Evolutionary conservation across 2,797 vertebrate species (phyloP).

Genomic region (Nyctibius grandis): DNA sequence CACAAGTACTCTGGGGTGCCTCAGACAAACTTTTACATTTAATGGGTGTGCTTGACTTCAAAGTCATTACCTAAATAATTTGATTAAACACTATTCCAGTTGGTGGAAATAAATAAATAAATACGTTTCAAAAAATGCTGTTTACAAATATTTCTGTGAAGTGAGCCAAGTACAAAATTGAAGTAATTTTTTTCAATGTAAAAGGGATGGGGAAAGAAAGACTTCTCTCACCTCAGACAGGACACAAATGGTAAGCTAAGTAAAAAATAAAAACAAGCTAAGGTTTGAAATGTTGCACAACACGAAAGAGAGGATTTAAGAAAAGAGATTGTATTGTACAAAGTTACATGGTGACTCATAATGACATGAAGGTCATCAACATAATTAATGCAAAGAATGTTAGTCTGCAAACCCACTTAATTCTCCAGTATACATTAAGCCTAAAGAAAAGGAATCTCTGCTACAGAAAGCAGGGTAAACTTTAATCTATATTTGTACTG

Average conservation of each 20-base stretch:
- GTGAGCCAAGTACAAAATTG: neutral
- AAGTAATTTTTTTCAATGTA: neutral
- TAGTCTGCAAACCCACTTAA: neutral
- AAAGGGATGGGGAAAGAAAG: neutral
- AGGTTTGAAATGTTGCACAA: neutral
- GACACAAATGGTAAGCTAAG: neutral
- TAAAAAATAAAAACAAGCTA: neutral
- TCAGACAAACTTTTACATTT: neutral
- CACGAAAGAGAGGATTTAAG: neutral
- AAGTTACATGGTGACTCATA: neutral
- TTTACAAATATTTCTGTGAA: neutral
- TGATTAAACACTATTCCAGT: neutral
- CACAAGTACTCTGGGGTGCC: neutral
- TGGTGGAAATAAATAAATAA: neutral
- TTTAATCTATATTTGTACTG: neutral
- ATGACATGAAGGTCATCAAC: neutral
- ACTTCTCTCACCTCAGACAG: neutral
- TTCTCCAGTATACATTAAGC: neutral
- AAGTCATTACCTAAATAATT: neutral
- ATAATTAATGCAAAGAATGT: neutral
- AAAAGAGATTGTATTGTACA: neutral
- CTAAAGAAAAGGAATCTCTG: neutral
- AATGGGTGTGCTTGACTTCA: neutral
- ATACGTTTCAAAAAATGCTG: fast-evolving
- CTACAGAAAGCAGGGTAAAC: neutral